phyloP scores from a whole-genome alignment of 2,113 vertebrate genomes.

The Caloenas nicobarica region DNA sequence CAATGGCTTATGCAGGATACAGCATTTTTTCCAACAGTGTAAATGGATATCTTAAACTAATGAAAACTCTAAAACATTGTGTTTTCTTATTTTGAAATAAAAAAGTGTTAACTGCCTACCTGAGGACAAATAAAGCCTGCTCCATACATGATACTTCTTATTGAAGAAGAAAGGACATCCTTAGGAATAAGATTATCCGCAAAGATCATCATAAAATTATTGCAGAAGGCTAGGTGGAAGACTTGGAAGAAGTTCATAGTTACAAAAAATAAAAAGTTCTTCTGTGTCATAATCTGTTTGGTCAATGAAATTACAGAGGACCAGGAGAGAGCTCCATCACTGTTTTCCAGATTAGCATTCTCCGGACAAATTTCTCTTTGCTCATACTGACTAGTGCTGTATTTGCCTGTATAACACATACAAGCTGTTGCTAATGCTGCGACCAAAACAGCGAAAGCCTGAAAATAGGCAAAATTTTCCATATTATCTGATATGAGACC shows the following conservation, averaged over 20 bases:
- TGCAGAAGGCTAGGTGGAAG: constrained; percentile 86
- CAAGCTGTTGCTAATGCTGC: constrained; percentile 78
- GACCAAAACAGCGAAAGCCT: constrained; percentile 70
- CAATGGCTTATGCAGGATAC: not conserved
- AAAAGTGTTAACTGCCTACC: constrained; percentile 68
- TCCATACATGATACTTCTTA: constrained; percentile 88
- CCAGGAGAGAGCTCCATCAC: constrained; percentile 64
- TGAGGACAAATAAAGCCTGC: constrained; percentile 91
- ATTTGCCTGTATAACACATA: constrained; percentile 83
- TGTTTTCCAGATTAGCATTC: not conserved
- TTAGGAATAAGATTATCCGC: constrained; percentile 85
- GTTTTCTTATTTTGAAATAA: not conserved
- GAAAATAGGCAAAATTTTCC: constrained; percentile 83
- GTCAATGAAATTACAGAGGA: constrained; percentile 71
- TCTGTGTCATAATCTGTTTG: constrained; percentile 83
- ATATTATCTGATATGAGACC: constrained; percentile 85
- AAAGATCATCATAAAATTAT: constrained; percentile 93
- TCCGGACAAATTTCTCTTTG: not conserved
- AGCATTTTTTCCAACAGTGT: not conserved
- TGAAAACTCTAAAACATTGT: not conserved
- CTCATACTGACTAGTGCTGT: constrained; percentile 78
- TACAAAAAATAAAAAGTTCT: constrained; percentile 86
- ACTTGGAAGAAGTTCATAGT: constrained; percentile 91
- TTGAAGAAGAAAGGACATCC: constrained; percentile 77
- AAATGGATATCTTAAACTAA: not conserved